Conservation (phyloP, 2,113 vertebrate genomes). For the Podarcis cretensis region DNA sequence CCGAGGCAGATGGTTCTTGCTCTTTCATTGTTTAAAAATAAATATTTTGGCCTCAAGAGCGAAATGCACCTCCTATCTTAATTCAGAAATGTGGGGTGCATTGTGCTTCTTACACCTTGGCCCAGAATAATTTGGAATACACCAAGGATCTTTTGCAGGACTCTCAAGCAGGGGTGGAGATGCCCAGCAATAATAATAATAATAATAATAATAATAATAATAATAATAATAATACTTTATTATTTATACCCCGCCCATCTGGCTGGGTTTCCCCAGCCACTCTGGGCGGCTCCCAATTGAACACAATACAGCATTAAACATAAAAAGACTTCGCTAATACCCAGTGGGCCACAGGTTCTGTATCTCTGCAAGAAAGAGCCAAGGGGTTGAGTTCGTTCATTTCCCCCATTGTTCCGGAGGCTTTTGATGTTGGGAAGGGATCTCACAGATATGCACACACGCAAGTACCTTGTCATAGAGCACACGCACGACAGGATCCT, state of each 20-base stretch:
- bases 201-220: too few relatives aligned
- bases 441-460: not conserved
- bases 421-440: not conserved
- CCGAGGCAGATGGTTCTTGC: not conserved
- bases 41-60: not conserved
- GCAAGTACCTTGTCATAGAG: conserved; percentile 88
- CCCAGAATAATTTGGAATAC: not conserved
- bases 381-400: not conserved
- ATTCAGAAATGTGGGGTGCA: not conserved
- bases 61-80: not conserved
- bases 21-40: not conserved
- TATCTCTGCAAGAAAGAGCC: not conserved
- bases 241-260: too few relatives aligned
- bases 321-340: too few relatives aligned
- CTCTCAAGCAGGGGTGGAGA: not conserved
- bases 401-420: too few relatives aligned
- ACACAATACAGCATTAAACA: too few relatives aligned
- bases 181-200: not conserved
- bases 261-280: too few relatives aligned
- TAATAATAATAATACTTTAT: too few relatives aligned
- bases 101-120: not conserved
- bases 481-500: conserved; percentile 75
- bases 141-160: not conserved
- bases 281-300: too few relatives aligned
- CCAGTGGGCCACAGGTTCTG: not conserved